Base-by-base conservation (phyloP, 2,797 vertebrate species). In the Hypotaenidia philippensis region DNA sequence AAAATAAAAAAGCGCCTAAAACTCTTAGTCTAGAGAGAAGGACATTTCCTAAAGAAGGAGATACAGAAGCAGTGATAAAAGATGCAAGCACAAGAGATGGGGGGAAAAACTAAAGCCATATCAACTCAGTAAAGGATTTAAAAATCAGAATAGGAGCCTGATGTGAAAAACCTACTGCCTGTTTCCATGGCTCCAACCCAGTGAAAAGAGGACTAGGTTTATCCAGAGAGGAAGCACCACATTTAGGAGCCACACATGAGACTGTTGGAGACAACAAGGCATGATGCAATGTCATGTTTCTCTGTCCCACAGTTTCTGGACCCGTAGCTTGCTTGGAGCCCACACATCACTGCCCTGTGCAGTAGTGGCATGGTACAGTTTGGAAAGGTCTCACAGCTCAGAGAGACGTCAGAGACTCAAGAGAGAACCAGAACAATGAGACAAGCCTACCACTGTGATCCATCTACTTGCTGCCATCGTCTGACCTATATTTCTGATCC, bases 271-370 rank as follows among this genome's bases (percentile, higher is more conserved):
- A 26, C n/a, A 74, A 76, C 16, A 6, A 0, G 14, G 47, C 25
- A 70, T 0, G 1, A 34, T 15, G 9, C 29, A 56, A 27, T 2
- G 4, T 19, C 12, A 7, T 29, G 2, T 65, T 83, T 64, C 65
- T 68, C 71, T 77, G 34, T 47, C 16, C 64, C 45, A 47, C 14
- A 47, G 34, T 71, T 89, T 76, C 45, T 71, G 32, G 31, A 77
- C 29, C n/a, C 34, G 44, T 3, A 57, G 70, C 3, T 29, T 63
- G 17, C 50, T 19, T 50, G 31, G 20, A 70, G 31, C 20, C 31
- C 21, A 17, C 36, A 49, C 40, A 52, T 41, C 5, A 5, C 64
- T 80, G 47, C 34, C 47, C 13, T 34, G 61, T 34, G 41, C 5
- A 50, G 47, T 13, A 57, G 36, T 4, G 7, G 34, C 59, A 82